Conservation (phyloP, 2,113 vertebrate genomes). For the Lepus europaeus region DNA sequence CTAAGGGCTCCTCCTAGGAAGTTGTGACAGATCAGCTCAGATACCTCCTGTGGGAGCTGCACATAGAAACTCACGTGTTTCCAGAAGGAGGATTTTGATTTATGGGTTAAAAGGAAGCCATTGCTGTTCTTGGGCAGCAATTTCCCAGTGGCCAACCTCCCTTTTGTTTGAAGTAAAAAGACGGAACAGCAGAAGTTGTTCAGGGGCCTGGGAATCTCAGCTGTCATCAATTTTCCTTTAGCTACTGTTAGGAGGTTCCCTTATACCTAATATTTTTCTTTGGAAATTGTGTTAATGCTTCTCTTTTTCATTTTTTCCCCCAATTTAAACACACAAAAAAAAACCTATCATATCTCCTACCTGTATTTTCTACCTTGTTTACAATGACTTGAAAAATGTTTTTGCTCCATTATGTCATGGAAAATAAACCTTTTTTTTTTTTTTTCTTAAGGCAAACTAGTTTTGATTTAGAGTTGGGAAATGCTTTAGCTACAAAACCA, state of each 20-base stretch:
- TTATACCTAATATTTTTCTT: slow-evolving; percentile 23
- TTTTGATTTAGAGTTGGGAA: slow-evolving; percentile 23
- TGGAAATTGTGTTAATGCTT: neutral
- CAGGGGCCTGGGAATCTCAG: slow-evolving; percentile 35
- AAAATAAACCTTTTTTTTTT: neutral
- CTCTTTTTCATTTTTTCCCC: neutral
- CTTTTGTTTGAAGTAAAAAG: slow-evolving; percentile 64
- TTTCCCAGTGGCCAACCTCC: slow-evolving; percentile 60
- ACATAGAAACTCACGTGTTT: neutral
- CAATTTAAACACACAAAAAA: neutral
- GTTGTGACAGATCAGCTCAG: neutral
- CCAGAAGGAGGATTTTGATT: slow-evolving; percentile 61
- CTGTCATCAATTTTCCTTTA: slow-evolving; percentile 62
- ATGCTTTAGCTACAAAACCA: neutral
- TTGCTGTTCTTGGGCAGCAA: neutral
- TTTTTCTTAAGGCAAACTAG: neutral
- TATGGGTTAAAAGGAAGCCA: slow-evolving; percentile 47
- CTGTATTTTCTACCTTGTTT: neutral
- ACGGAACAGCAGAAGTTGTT: slow-evolving; percentile 45
- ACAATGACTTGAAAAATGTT: slow-evolving; percentile 17
- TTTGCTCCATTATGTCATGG: neutral
- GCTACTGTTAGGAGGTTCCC: slow-evolving; percentile 62
- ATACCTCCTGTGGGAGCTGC: neutral
- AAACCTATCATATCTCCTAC: neutral
- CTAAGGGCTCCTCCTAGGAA: neutral